Evolutionary conservation across 2,888 invertebrate genomes (phyloP).

Genomic region (Chaitophorus viminalis): DNA sequence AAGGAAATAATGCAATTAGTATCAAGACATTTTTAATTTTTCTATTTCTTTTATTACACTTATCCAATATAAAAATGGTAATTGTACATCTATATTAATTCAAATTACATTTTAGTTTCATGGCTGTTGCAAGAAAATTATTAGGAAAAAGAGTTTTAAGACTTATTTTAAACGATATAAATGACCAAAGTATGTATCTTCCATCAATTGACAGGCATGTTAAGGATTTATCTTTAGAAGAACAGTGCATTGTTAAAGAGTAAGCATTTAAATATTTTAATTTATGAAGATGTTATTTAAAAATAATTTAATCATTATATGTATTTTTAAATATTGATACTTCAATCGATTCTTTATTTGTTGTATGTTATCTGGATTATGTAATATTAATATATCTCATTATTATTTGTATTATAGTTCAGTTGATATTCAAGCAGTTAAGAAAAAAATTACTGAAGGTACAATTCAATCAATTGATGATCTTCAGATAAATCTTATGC

Average conservation of each 20-base stretch:
- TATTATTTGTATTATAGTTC: constrained; percentile 8
- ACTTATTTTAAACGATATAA: neutral
- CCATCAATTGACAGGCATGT: neutral
- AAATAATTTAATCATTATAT: no score
- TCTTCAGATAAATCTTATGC: neutral
- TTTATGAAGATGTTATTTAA: no score
- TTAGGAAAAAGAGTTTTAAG: neutral
- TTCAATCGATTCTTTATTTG: no score
- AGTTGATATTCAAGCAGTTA: neutral
- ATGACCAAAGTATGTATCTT: neutral
- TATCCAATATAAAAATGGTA: no score
- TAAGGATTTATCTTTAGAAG: neutral
- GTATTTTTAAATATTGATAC: no score
- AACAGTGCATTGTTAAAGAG: neutral
- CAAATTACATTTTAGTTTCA: neutral
- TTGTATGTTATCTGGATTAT: no score
- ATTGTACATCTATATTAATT: neutral
- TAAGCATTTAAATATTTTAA: neutral
- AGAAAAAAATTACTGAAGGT: neutral
- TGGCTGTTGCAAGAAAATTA: neutral
- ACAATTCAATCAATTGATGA: neutral
- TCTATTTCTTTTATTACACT: no score
- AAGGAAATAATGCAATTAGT: no score
- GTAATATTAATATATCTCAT: neutral
- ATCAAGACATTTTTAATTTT: no score